phyloP scores from a whole-genome alignment of 2,113 vertebrate species.

The Calidris pugnax region DNA sequence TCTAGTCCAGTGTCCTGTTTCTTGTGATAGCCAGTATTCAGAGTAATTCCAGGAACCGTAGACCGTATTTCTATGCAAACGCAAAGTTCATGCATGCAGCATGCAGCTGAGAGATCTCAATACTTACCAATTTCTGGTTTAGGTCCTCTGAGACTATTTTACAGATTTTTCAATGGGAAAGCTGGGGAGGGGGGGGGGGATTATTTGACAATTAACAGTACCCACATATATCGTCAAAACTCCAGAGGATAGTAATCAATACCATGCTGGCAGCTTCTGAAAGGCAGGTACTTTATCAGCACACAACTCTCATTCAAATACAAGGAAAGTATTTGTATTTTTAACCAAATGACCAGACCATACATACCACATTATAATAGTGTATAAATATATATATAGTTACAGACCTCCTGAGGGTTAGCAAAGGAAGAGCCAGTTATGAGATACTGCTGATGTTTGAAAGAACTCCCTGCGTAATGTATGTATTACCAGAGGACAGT shows the following conservation, averaged over 20 bases:
- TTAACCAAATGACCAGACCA: neutral
- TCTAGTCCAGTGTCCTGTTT: neutral
- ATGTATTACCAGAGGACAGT: neutral
- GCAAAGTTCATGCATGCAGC: neutral
- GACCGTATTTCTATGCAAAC: neutral
- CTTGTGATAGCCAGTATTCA: neutral
- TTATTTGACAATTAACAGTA: neutral
- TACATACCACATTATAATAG: neutral
- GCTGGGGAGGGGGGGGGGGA: neutral
- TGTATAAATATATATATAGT: neutral
- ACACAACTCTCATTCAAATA: neutral
- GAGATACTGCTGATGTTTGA: neutral
- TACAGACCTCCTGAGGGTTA: neutral
- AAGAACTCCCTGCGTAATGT: neutral
- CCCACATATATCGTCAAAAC: neutral
- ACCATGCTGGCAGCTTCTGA: neutral
- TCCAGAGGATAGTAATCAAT: neutral
- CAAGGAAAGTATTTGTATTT: neutral
- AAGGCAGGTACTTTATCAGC: neutral
- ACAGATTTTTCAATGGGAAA: neutral
- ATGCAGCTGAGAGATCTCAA: neutral
- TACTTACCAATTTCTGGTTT: neutral
- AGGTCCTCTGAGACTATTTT: neutral
- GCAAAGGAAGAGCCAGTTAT: neutral
- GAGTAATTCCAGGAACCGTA: neutral